Evolutionary conservation across 2,797 vertebrate genomes (phyloP).

Genomic region (Hephaestus fuliginosus): DNA sequence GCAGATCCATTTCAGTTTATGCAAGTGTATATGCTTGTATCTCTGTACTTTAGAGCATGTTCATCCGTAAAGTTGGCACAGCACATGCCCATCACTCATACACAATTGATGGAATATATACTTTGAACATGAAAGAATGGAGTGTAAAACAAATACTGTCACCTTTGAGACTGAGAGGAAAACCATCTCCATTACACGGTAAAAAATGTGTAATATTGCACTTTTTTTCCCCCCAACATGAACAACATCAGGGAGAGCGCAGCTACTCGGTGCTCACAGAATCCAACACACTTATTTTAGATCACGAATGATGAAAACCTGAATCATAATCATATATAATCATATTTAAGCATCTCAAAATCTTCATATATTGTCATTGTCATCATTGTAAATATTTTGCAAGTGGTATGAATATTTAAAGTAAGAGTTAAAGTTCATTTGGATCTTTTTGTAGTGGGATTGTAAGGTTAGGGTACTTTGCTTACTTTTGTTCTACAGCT

Average conservation of each 20-base stretch:
- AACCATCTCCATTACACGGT: background rate
- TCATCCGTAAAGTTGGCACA: constrained; percentile 35
- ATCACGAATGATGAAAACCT: background rate
- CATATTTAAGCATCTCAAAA: background rate
- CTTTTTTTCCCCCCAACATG: background rate
- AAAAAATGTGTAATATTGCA: background rate
- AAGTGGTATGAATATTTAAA: background rate
- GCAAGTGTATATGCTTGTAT: constrained; percentile 9
- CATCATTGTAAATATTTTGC: background rate
- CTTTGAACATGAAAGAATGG: constrained; percentile 40
- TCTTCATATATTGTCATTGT: constrained; percentile 3
- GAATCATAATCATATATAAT: background rate
- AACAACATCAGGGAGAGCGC: background rate
- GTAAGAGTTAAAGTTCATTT: no score
- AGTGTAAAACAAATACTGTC: constrained; percentile 27
- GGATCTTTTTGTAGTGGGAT: no score
- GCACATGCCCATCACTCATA: constrained; percentile 34
- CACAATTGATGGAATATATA: constrained; percentile 51
- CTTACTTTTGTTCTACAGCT: no score
- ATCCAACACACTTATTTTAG: background rate
- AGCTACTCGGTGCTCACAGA: background rate
- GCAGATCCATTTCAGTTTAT: constrained; percentile 20
- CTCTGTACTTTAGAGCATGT: background rate
- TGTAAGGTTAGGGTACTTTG: no score
- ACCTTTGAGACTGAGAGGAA: constrained; percentile 2